phyloP scores from a whole-genome alignment of 2,888 invertebrate genomes.

The Pollenia griseotomentosa region DNA sequence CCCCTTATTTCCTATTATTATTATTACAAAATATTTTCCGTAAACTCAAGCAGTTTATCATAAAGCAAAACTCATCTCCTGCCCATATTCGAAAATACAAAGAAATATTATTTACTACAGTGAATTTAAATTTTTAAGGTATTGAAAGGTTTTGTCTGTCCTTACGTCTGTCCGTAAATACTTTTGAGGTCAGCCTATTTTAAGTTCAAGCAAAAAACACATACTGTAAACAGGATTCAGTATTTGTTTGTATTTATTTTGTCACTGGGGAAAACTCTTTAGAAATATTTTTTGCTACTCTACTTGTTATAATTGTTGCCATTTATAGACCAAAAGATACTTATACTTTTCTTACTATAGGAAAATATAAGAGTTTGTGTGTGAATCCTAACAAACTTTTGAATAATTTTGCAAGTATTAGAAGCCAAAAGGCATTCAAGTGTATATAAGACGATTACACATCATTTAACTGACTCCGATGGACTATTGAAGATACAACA shows the following conservation, averaged over 20 bases:
- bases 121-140: conserved; percentile 61
- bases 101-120: conserved; percentile 61
- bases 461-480: conserved; percentile 82
- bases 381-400: conserved; percentile 2
- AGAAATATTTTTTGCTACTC: conserved; percentile 9
- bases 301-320: conserved; percentile 66
- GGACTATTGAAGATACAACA: conserved; percentile 61
- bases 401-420: conserved; percentile 75
- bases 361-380: conserved; percentile 59
- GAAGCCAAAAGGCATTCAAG: conserved; percentile 83
- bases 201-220: conserved; percentile 72
- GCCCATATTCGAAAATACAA: conserved; percentile 17
- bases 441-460: conserved; percentile 83
- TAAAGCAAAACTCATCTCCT: conserved; percentile 7
- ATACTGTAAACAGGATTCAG: conserved; percentile 68
- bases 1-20: neutral
- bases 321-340: conserved; percentile 53
- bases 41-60: conserved; percentile 52
- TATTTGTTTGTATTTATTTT: conserved; percentile 71
- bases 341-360: conserved; percentile 11
- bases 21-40: conserved; percentile 34
- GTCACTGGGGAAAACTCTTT: conserved; percentile 68
- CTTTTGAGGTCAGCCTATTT: conserved; percentile 81
- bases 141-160: conserved; percentile 66
- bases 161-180: conserved; percentile 42